phyloP scores from a whole-genome alignment of 2,113 vertebrate genomes.

The Bungarus multicinctus region DNA sequence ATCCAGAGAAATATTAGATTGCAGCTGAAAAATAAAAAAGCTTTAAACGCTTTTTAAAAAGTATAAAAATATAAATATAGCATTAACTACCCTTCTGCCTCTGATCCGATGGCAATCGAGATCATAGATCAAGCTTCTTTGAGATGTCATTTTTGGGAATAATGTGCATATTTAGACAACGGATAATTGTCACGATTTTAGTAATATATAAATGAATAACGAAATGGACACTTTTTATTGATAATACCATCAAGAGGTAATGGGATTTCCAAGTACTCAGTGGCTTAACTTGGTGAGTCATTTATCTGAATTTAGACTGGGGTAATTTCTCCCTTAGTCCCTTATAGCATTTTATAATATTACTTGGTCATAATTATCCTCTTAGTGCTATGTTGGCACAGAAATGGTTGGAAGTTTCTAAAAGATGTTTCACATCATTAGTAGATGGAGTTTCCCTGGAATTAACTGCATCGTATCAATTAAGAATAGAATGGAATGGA shows the following conservation, averaged over 20 bases:
- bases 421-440: neutral
- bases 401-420: neutral
- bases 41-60: neutral
- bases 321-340: neutral
- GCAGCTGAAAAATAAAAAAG: no score
- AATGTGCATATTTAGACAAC: neutral
- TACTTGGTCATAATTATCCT: neutral
- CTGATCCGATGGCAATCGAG: neutral
- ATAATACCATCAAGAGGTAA: neutral
- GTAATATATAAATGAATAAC: neutral
- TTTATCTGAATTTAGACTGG: neutral
- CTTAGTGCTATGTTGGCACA: neutral
- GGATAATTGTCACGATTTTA: neutral
- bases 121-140: neutral
- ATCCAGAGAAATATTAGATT: neutral
- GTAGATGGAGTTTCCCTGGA: neutral
- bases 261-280: neutral
- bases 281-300: neutral
- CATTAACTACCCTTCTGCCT: constrained; percentile 23
- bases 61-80: neutral
- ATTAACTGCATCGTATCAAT: neutral
- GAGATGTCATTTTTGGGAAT: neutral
- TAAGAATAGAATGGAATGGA: neutral
- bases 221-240: neutral
- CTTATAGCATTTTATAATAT: neutral